phyloP scores from a whole-genome alignment of 37 sponge, comb jelly and placozoan species.

The Geodia barretti region DNA sequence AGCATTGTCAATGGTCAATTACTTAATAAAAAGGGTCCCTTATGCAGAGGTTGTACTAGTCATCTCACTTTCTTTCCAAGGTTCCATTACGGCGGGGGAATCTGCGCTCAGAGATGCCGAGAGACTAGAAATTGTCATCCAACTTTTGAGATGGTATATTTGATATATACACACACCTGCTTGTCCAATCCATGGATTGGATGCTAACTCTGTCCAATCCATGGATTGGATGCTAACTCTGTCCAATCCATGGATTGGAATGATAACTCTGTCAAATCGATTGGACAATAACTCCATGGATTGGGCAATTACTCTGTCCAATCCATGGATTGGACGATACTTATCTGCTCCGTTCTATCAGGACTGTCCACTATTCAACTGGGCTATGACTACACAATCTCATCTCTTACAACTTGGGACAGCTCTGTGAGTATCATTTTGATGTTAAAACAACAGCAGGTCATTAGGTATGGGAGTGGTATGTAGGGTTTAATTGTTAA shows the following conservation, averaged over 20 bases:
- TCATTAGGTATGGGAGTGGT: constrained; percentile 43
- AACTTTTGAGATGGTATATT: constrained; percentile 18
- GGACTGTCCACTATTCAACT: constrained; percentile 33
- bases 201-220: too few relatives aligned
- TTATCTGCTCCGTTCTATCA: too few relatives aligned
- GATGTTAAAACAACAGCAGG: constrained; percentile 25
- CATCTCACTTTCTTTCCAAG: neutral
- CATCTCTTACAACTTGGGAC: constrained; percentile 49
- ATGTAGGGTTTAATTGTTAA: constrained; percentile 40
- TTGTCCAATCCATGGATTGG: too few relatives aligned
- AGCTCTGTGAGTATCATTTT: neutral
- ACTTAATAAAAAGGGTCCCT: too few relatives aligned
- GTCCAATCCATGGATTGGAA: too few relatives aligned
- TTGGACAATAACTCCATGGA: too few relatives aligned
- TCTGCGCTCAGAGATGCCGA: constrained; percentile 46
- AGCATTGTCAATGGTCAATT: too few relatives aligned
- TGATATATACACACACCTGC: neutral
- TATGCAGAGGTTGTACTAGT: too few relatives aligned
- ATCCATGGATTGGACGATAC: too few relatives aligned
- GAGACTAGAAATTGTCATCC: constrained; percentile 28
- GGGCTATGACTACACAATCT: constrained; percentile 35
- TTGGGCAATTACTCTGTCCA: too few relatives aligned
- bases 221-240: too few relatives aligned
- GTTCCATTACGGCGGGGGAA: constrained; percentile 39
- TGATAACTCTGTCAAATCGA: too few relatives aligned